Evolutionary conservation across 1,140 invertebrate species (phyloP).

Genomic region (Camponotus floridanus): DNA sequence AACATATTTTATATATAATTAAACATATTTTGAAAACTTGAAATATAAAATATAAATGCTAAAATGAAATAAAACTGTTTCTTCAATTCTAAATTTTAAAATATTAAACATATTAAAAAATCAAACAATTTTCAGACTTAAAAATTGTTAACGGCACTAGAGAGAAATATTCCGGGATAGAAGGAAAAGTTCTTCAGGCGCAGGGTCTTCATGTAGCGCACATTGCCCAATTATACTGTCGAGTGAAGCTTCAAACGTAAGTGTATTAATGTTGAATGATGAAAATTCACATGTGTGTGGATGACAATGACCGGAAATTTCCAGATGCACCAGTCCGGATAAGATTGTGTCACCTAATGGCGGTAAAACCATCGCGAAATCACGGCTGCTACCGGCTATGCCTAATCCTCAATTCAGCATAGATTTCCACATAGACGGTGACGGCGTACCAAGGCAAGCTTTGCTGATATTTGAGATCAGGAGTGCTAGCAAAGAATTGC

Average conservation of each 20-base stretch:
- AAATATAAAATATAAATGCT: slow-evolving; percentile 7
- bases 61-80: neutral
- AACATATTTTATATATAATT: too few relatives aligned
- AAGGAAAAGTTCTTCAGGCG: slow-evolving; percentile 84
- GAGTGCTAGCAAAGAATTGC: slow-evolving; percentile 83
- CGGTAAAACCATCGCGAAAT: slow-evolving; percentile 84
- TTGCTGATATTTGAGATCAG: slow-evolving; percentile 83
- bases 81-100: too few relatives aligned
- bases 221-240: slow-evolving; percentile 82
- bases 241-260: slow-evolving; percentile 82
- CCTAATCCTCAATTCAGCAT: slow-evolving; percentile 83
- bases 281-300: neutral
- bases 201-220: slow-evolving; percentile 83
- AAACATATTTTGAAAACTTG: neutral
- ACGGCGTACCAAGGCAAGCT: slow-evolving; percentile 80
- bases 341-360: slow-evolving; percentile 75
- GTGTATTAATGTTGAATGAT: slow-evolving; percentile 5
- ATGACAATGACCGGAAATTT: slow-evolving; percentile 4
- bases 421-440: slow-evolving; percentile 81
- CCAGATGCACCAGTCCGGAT: slow-evolving; percentile 80
- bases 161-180: slow-evolving; percentile 82
- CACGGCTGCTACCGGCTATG: slow-evolving; percentile 82
- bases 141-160: slow-evolving; percentile 78
- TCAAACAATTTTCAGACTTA: slow-evolving; percentile 70
- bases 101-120: too few relatives aligned